Percentiles rank a stretch among this genome's conserved stretches.
These are phyloP conservation scores for Trinorchestia longiramus DNA, from an alignment of 1,140 invertebrate genomes.

Conservation along the genomic window DNA sequence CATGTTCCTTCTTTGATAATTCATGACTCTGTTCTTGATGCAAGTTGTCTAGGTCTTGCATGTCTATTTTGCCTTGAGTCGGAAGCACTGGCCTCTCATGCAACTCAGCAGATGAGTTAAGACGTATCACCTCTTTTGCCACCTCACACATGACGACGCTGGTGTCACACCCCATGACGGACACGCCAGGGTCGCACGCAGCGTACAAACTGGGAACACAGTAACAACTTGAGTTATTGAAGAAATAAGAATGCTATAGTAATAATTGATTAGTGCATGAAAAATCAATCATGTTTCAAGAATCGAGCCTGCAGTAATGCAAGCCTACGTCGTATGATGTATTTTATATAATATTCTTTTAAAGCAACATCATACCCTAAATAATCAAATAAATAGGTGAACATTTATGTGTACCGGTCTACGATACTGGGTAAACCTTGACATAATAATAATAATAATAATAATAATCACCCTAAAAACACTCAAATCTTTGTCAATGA, in stretches of 20 bases:
- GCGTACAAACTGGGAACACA: not conserved
- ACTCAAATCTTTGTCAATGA: not conserved
- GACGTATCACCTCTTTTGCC: not conserved
- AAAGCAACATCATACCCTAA: not conserved
- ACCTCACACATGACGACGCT: conserved; percentile 37
- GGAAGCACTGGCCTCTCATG: not conserved
- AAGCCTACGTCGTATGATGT: not conserved
- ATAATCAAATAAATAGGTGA: not conserved
- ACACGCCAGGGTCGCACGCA: not conserved
- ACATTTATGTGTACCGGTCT: not conserved
- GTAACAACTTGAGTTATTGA: not conserved
- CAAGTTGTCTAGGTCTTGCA: not conserved
- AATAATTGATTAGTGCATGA: not conserved
- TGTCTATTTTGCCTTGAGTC: not conserved
- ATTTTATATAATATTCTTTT: too few species aligned
- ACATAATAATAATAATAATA: not conserved
- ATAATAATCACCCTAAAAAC: not conserved
- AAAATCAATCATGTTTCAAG: not conserved
- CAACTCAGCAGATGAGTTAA: not conserved
- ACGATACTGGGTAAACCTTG: not conserved
- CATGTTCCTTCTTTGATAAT: not conserved
- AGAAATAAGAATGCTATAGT: not conserved
- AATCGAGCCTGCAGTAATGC: not conserved
- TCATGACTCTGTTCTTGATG: not conserved
- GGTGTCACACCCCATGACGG: not conserved